Conservation (phyloP, 2,888 invertebrate species). For the Palloptera scutellata region DNA sequence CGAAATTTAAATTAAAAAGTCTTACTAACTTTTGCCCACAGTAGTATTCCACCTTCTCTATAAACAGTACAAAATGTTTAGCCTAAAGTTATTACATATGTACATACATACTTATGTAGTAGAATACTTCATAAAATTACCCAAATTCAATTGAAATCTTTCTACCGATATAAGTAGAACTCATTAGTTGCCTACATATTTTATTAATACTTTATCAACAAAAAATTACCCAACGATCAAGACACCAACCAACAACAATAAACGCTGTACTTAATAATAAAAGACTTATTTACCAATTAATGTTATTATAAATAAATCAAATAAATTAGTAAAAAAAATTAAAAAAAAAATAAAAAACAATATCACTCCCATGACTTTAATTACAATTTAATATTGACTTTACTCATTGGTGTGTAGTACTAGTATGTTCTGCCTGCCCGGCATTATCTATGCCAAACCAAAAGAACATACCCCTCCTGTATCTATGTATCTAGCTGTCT, state of each 20-base stretch:
- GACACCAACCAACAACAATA: slow-evolving; percentile 13
- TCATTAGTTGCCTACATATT: background rate
- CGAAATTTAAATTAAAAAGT: no score
- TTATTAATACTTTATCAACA: slow-evolving; percentile 23
- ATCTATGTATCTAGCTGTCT: no score
- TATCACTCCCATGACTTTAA: slow-evolving; percentile 41
- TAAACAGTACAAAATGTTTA: no score
- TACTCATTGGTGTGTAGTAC: background rate
- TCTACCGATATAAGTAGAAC: no score
- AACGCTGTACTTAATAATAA: slow-evolving; percentile 38
- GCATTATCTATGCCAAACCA: background rate
- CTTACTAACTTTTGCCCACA: no score
- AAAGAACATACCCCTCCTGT: no score
- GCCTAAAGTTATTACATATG: no score
- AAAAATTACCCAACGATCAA: no score
- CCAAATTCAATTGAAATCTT: no score
- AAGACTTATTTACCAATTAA: slow-evolving; percentile 57
- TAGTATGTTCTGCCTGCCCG: background rate
- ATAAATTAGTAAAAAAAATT: slow-evolving; percentile 35
- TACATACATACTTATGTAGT: no score
- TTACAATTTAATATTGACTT: slow-evolving; percentile 27
- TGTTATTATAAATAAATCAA: slow-evolving; percentile 49
- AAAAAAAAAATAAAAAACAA: slow-evolving; percentile 36
- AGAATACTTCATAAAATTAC: no score
- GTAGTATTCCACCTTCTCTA: no score